These are phyloP conservation scores for Dicentrarchus labrax DNA, from an alignment of 2,113 vertebrate genomes.

Conservation along the genomic window DNA sequence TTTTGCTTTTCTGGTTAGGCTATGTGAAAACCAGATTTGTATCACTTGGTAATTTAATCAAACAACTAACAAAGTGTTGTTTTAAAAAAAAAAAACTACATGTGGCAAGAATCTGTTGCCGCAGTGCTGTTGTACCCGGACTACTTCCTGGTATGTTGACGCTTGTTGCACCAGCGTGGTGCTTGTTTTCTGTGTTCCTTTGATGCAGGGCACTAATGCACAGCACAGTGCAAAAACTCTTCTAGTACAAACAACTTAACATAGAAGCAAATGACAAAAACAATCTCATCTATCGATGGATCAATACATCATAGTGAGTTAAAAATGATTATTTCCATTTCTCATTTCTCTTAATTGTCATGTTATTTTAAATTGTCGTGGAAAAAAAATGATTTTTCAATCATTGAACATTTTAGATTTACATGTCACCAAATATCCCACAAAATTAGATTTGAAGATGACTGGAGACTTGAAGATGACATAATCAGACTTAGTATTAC, in stretches of 20 bases:
- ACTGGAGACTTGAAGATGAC: too few species aligned
- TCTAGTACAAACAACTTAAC: neutral
- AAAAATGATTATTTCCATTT: too few species aligned
- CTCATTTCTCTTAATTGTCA: too few species aligned
- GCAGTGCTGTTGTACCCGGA: neutral
- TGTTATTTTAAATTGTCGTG: too few species aligned
- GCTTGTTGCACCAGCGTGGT: constrained; percentile 9
- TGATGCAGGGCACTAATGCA: neutral
- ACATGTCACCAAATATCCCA: neutral
- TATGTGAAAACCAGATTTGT: neutral
- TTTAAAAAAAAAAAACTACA: neutral
- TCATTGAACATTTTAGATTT: too few species aligned
- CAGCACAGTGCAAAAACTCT: neutral
- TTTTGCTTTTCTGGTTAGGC: neutral
- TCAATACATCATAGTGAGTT: too few species aligned
- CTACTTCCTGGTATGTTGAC: constrained; percentile 33
- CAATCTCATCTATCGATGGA: too few species aligned
- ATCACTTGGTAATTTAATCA: neutral
- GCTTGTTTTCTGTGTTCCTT: constrained; percentile 22
- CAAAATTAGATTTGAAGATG: neutral
- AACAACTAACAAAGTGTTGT: neutral
- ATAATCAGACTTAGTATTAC: neutral
- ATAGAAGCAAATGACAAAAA: neutral
- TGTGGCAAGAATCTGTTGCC: neutral
- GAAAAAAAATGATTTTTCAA: too few species aligned